Evolutionary conservation across 2,888 invertebrate species (phyloP).

Genomic region (Drosophila mercatorum): DNA sequence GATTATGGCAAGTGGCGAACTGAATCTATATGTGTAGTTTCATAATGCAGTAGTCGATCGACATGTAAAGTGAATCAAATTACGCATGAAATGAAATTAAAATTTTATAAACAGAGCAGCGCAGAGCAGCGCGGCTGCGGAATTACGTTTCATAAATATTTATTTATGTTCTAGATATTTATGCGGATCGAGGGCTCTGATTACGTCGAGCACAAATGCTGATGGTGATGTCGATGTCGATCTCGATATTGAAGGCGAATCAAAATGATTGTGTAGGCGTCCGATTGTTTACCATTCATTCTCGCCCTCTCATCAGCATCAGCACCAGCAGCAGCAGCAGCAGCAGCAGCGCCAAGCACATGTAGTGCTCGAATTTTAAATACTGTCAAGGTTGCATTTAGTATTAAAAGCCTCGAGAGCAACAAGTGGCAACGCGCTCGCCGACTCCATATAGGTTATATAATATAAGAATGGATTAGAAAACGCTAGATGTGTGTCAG

Average conservation of each 20-base stretch:
- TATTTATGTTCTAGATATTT: constrained; percentile 43
- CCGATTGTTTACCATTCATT: constrained; percentile 26
- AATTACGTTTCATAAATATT: constrained; percentile 64
- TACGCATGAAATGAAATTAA: constrained; percentile 54
- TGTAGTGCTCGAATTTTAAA: constrained; percentile 13
- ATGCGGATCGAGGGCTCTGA: constrained; percentile 41
- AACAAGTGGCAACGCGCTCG: constrained; percentile 7
- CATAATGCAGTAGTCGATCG: constrained; percentile 35
- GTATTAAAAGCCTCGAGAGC: background rate
- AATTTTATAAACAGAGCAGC: constrained; percentile 30
- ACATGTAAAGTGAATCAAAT: constrained; percentile 60
- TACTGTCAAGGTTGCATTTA: constrained; percentile 25
- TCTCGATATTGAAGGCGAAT: constrained; percentile 28
- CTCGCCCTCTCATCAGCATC: constrained; percentile 14
- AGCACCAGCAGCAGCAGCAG: background rate
- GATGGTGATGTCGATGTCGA: constrained; percentile 28
- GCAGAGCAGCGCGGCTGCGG: constrained; percentile 11
- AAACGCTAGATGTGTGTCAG: background rate
- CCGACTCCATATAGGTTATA: background rate
- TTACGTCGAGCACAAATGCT: constrained; percentile 46
- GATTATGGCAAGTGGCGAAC: constrained; percentile 11
- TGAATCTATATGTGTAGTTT: constrained; percentile 20
- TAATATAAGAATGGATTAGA: background rate
- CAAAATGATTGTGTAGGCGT: constrained; percentile 21
- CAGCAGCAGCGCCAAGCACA: background rate